Evolutionary conservation across 2,797 vertebrate species (phyloP), one percentile per base, ranked within the genome.

Genomic region (Channallabes apus): DNA sequence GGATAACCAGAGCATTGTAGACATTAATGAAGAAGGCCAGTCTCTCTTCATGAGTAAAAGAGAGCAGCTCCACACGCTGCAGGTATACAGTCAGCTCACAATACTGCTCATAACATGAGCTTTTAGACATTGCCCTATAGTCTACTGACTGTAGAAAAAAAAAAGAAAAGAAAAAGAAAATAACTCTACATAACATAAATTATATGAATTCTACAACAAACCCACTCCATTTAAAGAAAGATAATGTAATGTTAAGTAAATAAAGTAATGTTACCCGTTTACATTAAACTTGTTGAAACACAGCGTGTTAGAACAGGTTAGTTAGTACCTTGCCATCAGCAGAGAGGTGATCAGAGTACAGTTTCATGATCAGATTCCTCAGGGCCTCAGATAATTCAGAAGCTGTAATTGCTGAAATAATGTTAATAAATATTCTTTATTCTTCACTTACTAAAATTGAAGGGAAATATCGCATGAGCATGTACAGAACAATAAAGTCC

Each of bases 21-120:
- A 94, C 92, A 90, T 96, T 96, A 89, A 96, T 96, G 88, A 96
- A 96, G 91, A 96, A 96, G 88, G 96, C 94, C 88, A 96, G 93
- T 88, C 94, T 96, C 90, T 96, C 94, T 85, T 96, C 94, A 0
- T 93, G 91, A 87, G 90, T 95, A 86, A 96, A 91, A 0, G 93
- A 92, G 2, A 91, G 91, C 82, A 96, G 91, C 88, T 96, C 92
- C 86, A 95, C 91, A 56, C 92, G 90, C 93, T 96, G 96, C 79
- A 96, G 93, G 90, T 95, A 94, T 59, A 96, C 92, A 71, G 95
- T 91, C 0, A 96, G 90, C 68, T 95, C 92, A 84, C 93, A 93
- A 91, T 96, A 96, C 22, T 80, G 90, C 84, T 95, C 90, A 61
- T 95, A 96, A 12, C 80, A 90, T 1, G 94, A 91, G 89, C 92